Conservation (phyloP, 2,888 invertebrate species). For the Ormyrus rosae region DNA sequence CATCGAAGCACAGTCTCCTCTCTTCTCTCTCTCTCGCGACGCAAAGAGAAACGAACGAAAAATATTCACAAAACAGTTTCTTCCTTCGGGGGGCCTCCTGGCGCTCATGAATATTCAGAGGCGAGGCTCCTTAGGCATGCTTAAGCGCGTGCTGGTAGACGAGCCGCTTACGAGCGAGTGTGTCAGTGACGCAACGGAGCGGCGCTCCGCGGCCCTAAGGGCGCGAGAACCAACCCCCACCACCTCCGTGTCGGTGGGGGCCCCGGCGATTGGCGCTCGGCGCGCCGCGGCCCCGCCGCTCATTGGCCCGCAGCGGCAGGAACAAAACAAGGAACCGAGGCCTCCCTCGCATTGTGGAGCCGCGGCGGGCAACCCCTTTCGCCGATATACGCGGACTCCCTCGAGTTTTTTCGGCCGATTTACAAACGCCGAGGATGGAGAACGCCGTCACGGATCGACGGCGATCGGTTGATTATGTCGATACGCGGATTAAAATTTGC, state of each 20-base stretch:
- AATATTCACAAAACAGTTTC: slow-evolving; percentile 30
- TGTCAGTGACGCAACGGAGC: slow-evolving; percentile 71
- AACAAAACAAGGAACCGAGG: too few relatives aligned
- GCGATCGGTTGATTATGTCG: slow-evolving; percentile 48
- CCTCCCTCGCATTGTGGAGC: slow-evolving; percentile 70
- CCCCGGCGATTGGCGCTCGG: slow-evolving; percentile 62
- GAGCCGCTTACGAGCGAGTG: slow-evolving; percentile 72
- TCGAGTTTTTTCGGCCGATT: slow-evolving; percentile 27
- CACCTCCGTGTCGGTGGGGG: slow-evolving; percentile 60
- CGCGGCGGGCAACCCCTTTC: slow-evolving; percentile 67
- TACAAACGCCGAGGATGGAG: slow-evolving; percentile 3
- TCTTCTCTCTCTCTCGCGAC: slow-evolving; percentile 1
- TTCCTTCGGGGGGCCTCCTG: background rate
- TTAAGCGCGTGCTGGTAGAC: slow-evolving; percentile 58
- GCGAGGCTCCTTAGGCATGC: background rate
- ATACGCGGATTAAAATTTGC: slow-evolving; percentile 52
- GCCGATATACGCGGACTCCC: background rate
- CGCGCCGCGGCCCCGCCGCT: slow-evolving; percentile 34
- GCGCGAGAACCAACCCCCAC: slow-evolving; percentile 69
- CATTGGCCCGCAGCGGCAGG: slow-evolving; percentile 58
- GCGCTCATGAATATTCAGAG: slow-evolving; percentile 25
- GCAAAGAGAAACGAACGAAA: background rate
- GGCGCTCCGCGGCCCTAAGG: slow-evolving; percentile 66
- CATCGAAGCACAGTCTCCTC: slow-evolving; percentile 57
- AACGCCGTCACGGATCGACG: background rate